These are phyloP conservation scores for Ferrisia virgata DNA, from an alignment of 2,888 invertebrate genomes.

Conservation along the genomic window DNA sequence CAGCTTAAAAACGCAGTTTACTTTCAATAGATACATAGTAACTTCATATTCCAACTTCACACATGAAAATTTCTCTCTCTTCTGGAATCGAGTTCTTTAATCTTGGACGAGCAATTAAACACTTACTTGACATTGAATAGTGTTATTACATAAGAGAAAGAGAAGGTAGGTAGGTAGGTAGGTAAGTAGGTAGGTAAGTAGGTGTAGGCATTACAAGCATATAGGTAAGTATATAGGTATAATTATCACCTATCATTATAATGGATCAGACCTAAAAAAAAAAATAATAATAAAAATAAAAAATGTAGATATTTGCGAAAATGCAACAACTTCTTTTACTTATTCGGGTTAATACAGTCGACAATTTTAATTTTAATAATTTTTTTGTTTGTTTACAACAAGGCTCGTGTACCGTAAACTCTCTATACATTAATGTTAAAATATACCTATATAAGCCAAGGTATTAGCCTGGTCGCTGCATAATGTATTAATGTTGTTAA, in stretches of 20 bases:
- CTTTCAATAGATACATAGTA: neutral
- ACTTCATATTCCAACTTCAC: neutral
- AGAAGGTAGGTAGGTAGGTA: neutral
- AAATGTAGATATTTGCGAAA: neutral
- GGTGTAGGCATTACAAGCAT: no score
- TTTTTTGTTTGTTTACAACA: neutral
- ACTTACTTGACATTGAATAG: neutral
- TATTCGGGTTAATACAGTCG: neutral
- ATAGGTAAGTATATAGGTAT: no score
- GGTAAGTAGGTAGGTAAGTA: no score
- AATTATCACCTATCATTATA: no score
- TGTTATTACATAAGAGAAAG: neutral
- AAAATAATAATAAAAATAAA: no score
- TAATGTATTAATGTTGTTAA: constrained; percentile 26
- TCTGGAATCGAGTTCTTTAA: neutral
- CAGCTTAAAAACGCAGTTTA: constrained; percentile 2
- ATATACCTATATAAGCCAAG: constrained; percentile 6
- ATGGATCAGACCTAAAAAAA: no score
- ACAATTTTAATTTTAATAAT: neutral
- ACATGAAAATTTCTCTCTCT: neutral
- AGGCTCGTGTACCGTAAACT: neutral
- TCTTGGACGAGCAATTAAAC: neutral
- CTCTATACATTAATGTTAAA: neutral
- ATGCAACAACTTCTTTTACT: neutral
- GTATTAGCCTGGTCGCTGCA: neutral